Conservation (phyloP, 2,888 invertebrate genomes). For the Sphaeridia pumilis region DNA sequence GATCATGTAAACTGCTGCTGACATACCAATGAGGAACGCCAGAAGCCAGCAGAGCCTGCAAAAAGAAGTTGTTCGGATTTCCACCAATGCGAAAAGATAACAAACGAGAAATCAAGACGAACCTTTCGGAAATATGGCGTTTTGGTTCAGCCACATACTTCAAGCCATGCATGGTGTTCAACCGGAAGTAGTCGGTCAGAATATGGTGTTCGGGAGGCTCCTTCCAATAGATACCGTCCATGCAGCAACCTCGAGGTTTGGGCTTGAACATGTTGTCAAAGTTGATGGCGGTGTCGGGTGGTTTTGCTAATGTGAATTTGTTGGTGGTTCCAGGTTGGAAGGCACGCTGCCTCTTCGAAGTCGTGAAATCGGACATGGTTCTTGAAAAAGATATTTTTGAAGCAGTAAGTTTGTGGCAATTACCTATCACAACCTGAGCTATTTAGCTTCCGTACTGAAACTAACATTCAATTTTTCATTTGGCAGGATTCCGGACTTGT, state of each 20-base stretch:
- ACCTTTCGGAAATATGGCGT: slow-evolving; percentile 21
- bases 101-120: background rate
- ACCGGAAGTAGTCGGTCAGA: slow-evolving; percentile 17
- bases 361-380: too few species aligned
- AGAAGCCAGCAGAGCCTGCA: slow-evolving; percentile 22
- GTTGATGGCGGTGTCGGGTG: background rate
- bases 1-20: slow-evolving; percentile 19
- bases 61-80: too few species aligned
- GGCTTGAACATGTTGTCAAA: background rate
- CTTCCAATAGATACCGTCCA: slow-evolving; percentile 1
- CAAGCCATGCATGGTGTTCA: slow-evolving; percentile 28
- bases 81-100: slow-evolving; percentile 2
- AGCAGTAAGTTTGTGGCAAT: too few species aligned
- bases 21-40: slow-evolving; percentile 17
- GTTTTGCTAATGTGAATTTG: too few species aligned
- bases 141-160: slow-evolving; percentile 25
- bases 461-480: too few species aligned
- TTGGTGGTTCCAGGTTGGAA: background rate
- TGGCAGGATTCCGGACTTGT: too few species aligned
- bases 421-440: too few species aligned
- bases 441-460: too few species aligned
- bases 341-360: background rate
- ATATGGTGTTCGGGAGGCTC: slow-evolving; percentile 15
- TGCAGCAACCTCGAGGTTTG: background rate
- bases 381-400: too few species aligned